Evolutionary conservation across 2,797 vertebrate species (phyloP), one percentile per base, ranked within the genome.

Genomic region (Bufotes viridis): DNA sequence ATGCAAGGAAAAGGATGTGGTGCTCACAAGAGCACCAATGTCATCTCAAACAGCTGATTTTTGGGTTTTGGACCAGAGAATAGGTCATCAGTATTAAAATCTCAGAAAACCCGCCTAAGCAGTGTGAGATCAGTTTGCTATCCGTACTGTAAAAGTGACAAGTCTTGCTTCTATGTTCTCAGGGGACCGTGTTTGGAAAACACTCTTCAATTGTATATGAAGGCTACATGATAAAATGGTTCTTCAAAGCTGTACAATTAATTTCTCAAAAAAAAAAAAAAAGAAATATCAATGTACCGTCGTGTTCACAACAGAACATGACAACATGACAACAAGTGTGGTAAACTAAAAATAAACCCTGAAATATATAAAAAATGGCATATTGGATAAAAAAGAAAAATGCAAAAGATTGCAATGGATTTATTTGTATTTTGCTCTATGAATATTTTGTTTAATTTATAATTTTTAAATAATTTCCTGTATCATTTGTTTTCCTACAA

Each of bases 401-500:
- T 17, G 18, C 5, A 29, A 55, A 12, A 8, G 53, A 0, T 1
- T 3, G 15, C n/a, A n/a, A n/a, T 42, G 11, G 24, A 42, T 34
- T 55, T 49, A 55, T 29, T 83, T 72, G 15, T 22, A 42, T 74
- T 74, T 42, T 74, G 20, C 9, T 10, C 34, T 57, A 72, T 60
- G 22, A 74, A 42, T 74, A 26, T 74, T 60, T 70, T 42, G 2
- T 29, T 55, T 29, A 82, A 69, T 82, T 72, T 29, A 34, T 84
- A 24, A 74, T 61, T 75, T 72, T 49, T 18, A 76, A 49, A 34
- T 34, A 53, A 76, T 26, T 76, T 61, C 22, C 17, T 49, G 70
- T 29, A 61, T 84, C 69, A 61, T 75, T 55, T 75, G 8, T 84
- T 75, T 84, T 60, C 51, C 34, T 63, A 24, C 55, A 61, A 74